A percentile compares a stretch with the other conserved stretches of the same genome.
These are phyloP conservation scores for Micoletzkya japonica DNA, from an alignment of 2,888 invertebrate genomes.

Conservation along the genomic window DNA sequence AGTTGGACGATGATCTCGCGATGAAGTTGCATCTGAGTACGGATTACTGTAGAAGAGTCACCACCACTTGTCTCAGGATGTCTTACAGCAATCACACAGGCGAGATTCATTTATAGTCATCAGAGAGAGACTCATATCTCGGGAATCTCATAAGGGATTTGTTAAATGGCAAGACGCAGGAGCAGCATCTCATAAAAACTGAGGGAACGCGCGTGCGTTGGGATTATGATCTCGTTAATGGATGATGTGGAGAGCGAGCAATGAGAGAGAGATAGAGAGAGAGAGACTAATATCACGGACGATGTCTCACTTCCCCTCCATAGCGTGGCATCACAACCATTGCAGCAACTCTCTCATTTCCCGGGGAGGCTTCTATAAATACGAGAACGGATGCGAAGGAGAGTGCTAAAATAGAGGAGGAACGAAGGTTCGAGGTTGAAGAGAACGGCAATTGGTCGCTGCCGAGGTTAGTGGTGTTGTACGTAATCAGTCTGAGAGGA, in stretches of 20 bases:
- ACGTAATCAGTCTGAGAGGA: no score
- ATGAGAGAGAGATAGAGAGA: no score
- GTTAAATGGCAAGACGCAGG: no score
- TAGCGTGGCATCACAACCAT: no score
- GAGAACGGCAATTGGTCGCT: no score
- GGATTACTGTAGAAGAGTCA: conserved; percentile 19
- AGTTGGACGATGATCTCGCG: conserved; percentile 12
- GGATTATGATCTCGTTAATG: no score
- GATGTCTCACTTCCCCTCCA: no score
- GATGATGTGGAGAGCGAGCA: no score
- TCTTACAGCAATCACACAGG: conserved; percentile 26
- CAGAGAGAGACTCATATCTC: background rate
- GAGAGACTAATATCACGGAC: no score
- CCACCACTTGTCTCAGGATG: conserved; percentile 20
- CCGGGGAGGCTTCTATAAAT: conserved; percentile 3
- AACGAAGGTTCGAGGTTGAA: background rate
- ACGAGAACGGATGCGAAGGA: background rate
- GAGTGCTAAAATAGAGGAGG: conserved; percentile 7
- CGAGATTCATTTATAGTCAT: background rate
- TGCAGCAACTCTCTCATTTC: conserved; percentile 29
- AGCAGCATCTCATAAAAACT: no score
- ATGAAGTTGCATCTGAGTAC: conserved; percentile 6
- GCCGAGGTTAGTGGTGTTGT: no score
- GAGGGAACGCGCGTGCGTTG: no score
- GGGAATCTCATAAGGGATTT: background rate